Percentiles rank a stretch among this genome's conserved stretches.
Evolutionary conservation across 2,797 vertebrate species (phyloP).

Genomic region (Choloepus didactylus): DNA sequence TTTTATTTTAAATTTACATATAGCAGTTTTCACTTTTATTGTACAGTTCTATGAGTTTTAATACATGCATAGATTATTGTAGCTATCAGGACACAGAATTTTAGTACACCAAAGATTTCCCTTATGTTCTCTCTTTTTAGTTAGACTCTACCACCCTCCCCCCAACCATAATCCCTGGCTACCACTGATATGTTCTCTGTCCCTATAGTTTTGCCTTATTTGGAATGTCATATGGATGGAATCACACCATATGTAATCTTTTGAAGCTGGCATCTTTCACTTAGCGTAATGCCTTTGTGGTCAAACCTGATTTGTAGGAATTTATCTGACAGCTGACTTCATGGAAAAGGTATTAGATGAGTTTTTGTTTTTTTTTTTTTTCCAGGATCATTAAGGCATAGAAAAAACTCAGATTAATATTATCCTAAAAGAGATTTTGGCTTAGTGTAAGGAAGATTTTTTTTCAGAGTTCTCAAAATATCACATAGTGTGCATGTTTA

Average conservation of each 20-base stretch:
- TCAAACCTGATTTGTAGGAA: background rate
- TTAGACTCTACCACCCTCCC: background rate
- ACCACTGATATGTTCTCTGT: background rate
- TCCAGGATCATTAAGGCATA: background rate
- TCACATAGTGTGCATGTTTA: background rate
- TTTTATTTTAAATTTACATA: background rate
- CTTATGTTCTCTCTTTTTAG: background rate
- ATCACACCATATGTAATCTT: background rate
- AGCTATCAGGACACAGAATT: background rate
- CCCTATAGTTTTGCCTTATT: background rate
- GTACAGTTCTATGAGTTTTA: background rate
- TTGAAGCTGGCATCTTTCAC: constrained; percentile 12
- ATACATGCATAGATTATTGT: background rate
- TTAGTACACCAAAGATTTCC: background rate
- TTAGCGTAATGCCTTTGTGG: constrained; percentile 9
- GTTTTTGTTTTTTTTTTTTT: background rate
- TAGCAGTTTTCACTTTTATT: background rate
- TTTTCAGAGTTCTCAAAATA: constrained; percentile 29
- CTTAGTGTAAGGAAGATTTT: background rate
- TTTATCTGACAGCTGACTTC: constrained; percentile 44
- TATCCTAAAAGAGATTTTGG: background rate
- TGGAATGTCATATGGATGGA: background rate
- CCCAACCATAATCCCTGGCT: background rate
- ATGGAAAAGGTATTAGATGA: constrained; percentile 5
- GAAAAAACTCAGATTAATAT: constrained; percentile 37